Evolutionary conservation across 2,888 invertebrate genomes (phyloP).

Genomic region (Tipula lateralis): DNA sequence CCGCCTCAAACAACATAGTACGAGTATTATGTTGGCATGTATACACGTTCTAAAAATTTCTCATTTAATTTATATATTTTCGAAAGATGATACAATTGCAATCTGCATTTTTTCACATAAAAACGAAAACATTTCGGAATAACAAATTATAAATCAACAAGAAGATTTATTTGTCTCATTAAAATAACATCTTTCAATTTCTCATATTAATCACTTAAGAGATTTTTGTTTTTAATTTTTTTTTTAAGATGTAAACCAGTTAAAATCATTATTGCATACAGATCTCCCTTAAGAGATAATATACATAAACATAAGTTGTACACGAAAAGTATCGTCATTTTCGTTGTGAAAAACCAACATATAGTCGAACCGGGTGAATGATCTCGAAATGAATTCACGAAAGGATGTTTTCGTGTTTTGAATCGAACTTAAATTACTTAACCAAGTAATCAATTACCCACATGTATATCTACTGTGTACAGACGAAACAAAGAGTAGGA

Average conservation of each 20-base stretch:
- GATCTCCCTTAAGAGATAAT: neutral
- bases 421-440: neutral
- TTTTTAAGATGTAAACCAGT: neutral
- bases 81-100: neutral
- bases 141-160: neutral
- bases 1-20: neutral
- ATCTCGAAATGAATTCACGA: neutral
- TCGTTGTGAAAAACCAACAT: neutral
- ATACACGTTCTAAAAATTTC: neutral
- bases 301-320: neutral
- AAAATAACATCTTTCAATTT: constrained; percentile 19
- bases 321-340: neutral
- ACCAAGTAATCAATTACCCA: neutral
- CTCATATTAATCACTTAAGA: constrained; percentile 14
- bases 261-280: neutral
- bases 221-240: neutral
- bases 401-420: neutral
- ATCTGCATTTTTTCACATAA: constrained; percentile 19
- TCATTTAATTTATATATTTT: neutral
- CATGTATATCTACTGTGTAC: no score
- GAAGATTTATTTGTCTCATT: constrained; percentile 19
- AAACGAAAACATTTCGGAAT: neutral
- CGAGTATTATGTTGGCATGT: neutral
- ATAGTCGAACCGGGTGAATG: neutral
- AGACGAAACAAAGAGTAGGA: neutral